phyloP scores from a whole-genome alignment of 2,888 invertebrate genomes.

The Cataglyphis albicans region DNA sequence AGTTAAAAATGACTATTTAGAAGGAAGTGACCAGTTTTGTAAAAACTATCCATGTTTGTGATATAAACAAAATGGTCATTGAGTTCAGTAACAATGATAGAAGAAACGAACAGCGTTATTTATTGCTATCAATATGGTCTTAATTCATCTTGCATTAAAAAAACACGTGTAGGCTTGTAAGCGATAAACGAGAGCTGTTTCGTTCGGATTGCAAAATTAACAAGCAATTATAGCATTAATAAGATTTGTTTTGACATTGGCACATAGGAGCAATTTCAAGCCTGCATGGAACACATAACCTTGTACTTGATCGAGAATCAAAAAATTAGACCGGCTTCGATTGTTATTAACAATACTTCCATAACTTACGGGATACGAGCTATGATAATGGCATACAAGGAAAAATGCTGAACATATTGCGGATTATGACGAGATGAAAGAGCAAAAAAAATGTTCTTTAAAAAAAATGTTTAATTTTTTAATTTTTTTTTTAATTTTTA shows the following conservation, averaged over 20 bases:
- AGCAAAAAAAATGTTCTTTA: background rate
- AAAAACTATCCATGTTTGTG: too few relatives aligned
- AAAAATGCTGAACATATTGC: background rate
- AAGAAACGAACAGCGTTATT: background rate
- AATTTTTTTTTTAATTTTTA: too few relatives aligned
- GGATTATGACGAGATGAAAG: background rate
- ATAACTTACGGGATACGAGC: background rate
- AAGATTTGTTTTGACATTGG: background rate
- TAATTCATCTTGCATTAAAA: background rate
- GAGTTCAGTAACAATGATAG: too few relatives aligned
- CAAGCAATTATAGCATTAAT: background rate
- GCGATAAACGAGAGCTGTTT: background rate
- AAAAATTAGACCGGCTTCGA: background rate
- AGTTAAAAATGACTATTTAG: too few relatives aligned
- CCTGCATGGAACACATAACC: background rate
- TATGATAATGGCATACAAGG: background rate
- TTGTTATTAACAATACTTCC: background rate
- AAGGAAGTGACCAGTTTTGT: too few relatives aligned
- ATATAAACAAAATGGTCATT: too few relatives aligned
- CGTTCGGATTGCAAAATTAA: background rate
- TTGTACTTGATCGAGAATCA: background rate
- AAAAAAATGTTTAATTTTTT: too few relatives aligned
- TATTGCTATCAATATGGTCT: background rate
- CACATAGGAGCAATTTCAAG: background rate
- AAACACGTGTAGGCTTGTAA: background rate